These are phyloP conservation scores for Drosophila littoralis DNA, from an alignment of 1,140 invertebrate species.

Conservation along the genomic window DNA sequence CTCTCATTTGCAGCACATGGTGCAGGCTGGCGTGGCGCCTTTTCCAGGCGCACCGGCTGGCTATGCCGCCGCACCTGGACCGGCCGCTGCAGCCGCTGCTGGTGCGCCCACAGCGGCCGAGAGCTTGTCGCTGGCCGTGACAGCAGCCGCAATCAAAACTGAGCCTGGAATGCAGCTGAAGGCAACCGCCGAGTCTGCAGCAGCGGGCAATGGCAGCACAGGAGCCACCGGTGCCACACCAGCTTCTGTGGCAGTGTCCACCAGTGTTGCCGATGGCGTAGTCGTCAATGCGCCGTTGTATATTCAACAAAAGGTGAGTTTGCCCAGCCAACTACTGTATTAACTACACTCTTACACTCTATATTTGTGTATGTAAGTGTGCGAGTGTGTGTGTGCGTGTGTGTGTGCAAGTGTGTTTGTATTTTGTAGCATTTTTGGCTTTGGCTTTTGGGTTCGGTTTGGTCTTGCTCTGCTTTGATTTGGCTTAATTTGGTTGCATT, in stretches of 20 bases:
- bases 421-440: constrained; percentile 67
- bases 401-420: constrained; percentile 22
- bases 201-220: constrained; percentile 50
- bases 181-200: constrained; percentile 76
- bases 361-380: constrained; percentile 28
- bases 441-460: constrained; percentile 59
- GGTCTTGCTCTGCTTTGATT: constrained; percentile 51
- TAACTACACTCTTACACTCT: constrained; percentile 13
- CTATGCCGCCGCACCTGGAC: constrained; percentile 88
- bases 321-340: constrained; percentile 1
- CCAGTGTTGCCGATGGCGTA: constrained; percentile 83
- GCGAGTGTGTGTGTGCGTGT: constrained; percentile 15
- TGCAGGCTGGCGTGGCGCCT: constrained; percentile 95
- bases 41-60: constrained; percentile 91
- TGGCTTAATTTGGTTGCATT: constrained; percentile 19
- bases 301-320: constrained; percentile 84
- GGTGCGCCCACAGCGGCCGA: constrained; percentile 79
- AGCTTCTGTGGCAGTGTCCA: constrained; percentile 84
- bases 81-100: constrained; percentile 86
- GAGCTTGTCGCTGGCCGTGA: constrained; percentile 87
- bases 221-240: constrained; percentile 25
- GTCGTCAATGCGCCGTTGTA: constrained; percentile 82
- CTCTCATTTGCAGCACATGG: constrained; percentile 92
- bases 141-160: constrained; percentile 86
- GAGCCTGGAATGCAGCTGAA: constrained; percentile 86